A percentile compares a stretch with the other conserved stretches of the same genome.
Evolutionary conservation across 2,113 vertebrate genomes (phyloP).

Genomic region (Dicrurus megarhynchus): DNA sequence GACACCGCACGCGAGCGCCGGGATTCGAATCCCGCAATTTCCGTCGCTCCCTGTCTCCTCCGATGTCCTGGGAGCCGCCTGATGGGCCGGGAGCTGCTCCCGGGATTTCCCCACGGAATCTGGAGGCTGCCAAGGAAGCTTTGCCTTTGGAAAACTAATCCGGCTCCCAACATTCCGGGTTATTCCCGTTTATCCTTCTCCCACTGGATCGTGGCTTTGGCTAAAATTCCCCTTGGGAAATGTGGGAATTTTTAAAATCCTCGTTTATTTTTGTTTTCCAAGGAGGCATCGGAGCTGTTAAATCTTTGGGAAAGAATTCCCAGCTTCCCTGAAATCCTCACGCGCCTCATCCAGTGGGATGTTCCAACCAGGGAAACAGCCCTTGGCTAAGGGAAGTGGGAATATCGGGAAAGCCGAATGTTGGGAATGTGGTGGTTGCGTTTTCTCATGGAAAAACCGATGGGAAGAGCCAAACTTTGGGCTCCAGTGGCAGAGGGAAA

Average conservation of each 20-base stretch:
- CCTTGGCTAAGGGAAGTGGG: fast-evolving
- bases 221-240: background rate
- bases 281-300: fast-evolving
- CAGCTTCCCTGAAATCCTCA: background rate
- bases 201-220: fast-evolving
- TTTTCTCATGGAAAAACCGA: background rate
- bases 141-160: background rate
- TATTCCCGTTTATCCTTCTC: background rate
- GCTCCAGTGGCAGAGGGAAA: fast-evolving
- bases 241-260: background rate
- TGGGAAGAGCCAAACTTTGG: background rate
- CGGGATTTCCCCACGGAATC: fast-evolving
- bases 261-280: background rate
- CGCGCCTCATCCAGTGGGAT: fast-evolving
- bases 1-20: background rate
- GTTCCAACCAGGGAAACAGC: background rate
- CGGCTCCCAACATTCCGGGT: background rate
- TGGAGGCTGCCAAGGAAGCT: background rate
- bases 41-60: background rate
- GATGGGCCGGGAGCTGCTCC: background rate
- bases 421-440: fast-evolving
- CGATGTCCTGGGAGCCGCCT: background rate
- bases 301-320: background rate
- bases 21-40: fast-evolving
- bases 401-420: background rate